Base-by-base conservation (phyloP, 2,888 invertebrate genomes). In the Eupithecia subumbrata region DNA sequence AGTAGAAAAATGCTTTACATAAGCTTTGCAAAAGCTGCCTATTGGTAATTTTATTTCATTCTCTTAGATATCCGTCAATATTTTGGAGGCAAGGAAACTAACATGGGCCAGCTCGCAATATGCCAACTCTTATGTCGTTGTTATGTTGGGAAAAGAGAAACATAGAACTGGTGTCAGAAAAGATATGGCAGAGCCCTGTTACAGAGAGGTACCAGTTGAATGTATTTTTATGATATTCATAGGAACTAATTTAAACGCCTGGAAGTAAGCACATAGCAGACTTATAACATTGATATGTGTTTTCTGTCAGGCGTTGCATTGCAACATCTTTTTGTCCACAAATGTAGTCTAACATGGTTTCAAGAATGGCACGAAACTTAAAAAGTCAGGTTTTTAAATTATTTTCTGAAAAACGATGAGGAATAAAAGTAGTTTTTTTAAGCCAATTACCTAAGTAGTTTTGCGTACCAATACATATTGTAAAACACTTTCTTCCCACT, bases 151-250 rank as follows among this genome's bases (percentile, higher is more conserved):
- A 5, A 96, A 96, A 82, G 94, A 95, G 79, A 95, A 94, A 81
- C 95, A 96, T 77, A 95, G 92, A 74, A 97, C 97, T 0, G 91
- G 91, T 71, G 90, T 96, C 0, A 94, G 94, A 75, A 92, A 95
- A 72, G 95, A 95, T 77, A 96, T 96, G 14, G 96, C 96, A 78
- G 95, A 95, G 78, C 97, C 97, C 0, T 95, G 90, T 84, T 97
- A 96, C 80, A 96, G 96, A 89, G 97, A 97, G 95, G 97, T 97
- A 81, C 90, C 5, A 18, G 18, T 64, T 64, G 18, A 34, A 12
- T 63, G 30, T 63, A 9, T 56, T 2, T 48, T 48, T 48, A 5
- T 48, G n/a, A 11, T 22, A 11, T 56, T 56, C 56, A 9, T 22
- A 25, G 60, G 12, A 12, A 60, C 5, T 22, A 60, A 5, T 22